Base-by-base conservation (phyloP, 2,888 invertebrate genomes). In the Chalcosyrphus nemorum region DNA sequence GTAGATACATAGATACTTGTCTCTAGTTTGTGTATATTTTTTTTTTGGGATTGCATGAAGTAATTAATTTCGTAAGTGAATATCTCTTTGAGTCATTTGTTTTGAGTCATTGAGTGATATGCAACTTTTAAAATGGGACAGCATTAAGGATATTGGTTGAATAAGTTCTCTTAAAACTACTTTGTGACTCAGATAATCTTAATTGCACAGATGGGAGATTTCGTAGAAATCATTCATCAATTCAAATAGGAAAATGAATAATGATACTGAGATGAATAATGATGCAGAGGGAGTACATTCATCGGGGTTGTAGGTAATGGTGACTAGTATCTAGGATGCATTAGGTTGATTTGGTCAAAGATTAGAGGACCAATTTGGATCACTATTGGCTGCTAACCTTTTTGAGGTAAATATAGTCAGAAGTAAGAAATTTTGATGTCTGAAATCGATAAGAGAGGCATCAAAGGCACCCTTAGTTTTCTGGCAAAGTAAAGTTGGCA, bases 61-160 rank as follows among this genome's bases (percentile, higher is more conserved):
- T 59, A 27, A 43, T 27, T 59, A 29, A 43, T 43, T 24, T 59
- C 27, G 41, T 15, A 27, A 43, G 43, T 43, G 27, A 43, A 59
- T 59, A 29, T n/a, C 13, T n/a, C 13, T 41, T 24, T 19, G 35
- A 41, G 41, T 24, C 27, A 50, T 24, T 50, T 50, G 24, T 50
- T 41, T 59, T 59, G 59, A 43, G 59, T 59, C 59, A 59, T 27
- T 41, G 43, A 9, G 13, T 57, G 35, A 38, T 38, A 38, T 21
- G 24, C 24, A 43, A 15, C 21, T 24, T 13, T 59, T 3, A 2
- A 41, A 43, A 24, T 15, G 57, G 41, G 5, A 59, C 15, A 11
- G 11, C 41, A 17, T 27, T 43, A 27, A 41, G 59, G 59, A 59
- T 27, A 15, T 41, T 27, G 24, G 27, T 2, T 0, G 41, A 27